phyloP scores from a whole-genome alignment of 1,140 invertebrate genomes.

The Bactericera cockerelli region DNA sequence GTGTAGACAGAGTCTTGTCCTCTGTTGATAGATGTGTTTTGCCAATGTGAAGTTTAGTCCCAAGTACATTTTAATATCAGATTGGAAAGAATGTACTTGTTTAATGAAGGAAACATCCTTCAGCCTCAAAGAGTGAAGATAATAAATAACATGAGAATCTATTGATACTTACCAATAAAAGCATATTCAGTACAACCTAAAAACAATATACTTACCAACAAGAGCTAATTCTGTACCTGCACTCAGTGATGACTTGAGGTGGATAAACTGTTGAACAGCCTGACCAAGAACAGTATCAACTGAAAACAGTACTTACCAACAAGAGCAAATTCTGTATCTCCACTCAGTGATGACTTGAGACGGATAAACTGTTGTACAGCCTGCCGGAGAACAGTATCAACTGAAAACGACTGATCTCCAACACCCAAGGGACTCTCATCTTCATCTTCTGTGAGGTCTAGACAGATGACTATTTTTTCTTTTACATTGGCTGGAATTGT shows the following conservation, averaged over 20 bases:
- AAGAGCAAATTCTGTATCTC: constrained; percentile 2
- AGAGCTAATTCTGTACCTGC: not conserved
- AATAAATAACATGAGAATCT: too few species aligned
- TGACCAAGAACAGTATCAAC: not conserved
- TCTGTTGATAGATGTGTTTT: too few species aligned
- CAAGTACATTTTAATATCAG: too few species aligned
- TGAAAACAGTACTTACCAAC: not conserved
- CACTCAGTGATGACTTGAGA: not conserved
- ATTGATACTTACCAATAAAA: too few species aligned
- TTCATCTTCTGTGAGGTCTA: not conserved
- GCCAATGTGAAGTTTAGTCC: too few species aligned
- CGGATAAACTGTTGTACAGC: not conserved
- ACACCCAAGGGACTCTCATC: not conserved
- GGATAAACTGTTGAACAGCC: not conserved
- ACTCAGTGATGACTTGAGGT: not conserved
- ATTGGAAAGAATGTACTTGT: too few species aligned
- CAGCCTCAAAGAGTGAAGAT: too few species aligned
- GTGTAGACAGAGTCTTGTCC: too few species aligned
- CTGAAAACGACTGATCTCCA: not conserved
- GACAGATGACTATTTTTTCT: constrained; percentile 2
- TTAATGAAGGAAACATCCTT: too few species aligned
- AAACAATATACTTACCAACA: not conserved
- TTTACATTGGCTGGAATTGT: not conserved
- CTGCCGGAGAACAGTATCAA: not conserved
- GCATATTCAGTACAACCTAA: too few species aligned